Evolutionary conservation across 2,113 vertebrate species (phyloP).

Genomic region (Ibidorhyncha struthersii): DNA sequence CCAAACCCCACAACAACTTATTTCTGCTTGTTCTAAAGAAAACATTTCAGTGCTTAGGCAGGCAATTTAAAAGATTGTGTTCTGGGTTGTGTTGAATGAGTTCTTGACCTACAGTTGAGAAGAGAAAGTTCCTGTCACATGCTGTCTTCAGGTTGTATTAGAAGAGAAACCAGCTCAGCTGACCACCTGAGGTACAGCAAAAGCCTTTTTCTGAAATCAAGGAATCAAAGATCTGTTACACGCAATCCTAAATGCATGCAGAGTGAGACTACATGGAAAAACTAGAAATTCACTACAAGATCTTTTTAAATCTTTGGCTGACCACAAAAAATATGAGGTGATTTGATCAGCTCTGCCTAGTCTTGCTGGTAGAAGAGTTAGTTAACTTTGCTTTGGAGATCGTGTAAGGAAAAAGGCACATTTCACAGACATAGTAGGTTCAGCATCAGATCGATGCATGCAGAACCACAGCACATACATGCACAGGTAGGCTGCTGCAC

Average conservation of each 20-base stretch:
- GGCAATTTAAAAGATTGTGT: not conserved
- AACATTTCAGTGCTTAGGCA: not conserved
- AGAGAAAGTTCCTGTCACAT: not conserved
- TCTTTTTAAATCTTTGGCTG: not conserved
- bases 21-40: not conserved
- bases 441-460: not conserved
- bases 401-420: not conserved
- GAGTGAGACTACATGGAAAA: not conserved
- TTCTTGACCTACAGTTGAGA: not conserved
- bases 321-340: fast-evolving
- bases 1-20: not conserved
- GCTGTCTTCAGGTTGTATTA: not conserved
- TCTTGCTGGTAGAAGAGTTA: not conserved
- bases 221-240: not conserved
- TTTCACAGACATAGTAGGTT: not conserved
- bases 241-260: not conserved
- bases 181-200: not conserved
- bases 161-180: not conserved
- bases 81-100: not conserved
- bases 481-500: fast-evolving
- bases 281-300: not conserved
- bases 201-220: not conserved
- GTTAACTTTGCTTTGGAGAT: not conserved
- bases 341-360: not conserved
- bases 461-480: fast-evolving